Base-by-base conservation (phyloP, 2,113 vertebrate species). In the Sylvilagus bachmani region DNA sequence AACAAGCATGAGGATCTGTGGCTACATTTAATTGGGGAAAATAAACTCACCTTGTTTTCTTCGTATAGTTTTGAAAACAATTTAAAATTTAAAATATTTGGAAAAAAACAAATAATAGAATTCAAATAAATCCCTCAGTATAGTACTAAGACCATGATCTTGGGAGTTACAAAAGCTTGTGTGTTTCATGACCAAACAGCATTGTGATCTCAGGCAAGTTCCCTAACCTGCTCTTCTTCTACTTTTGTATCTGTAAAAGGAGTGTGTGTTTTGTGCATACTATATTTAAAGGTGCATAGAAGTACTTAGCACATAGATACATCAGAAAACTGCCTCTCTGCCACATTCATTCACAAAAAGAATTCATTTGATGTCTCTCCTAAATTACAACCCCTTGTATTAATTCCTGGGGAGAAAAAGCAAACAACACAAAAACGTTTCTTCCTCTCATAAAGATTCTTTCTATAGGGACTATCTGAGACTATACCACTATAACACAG, bases 31-130 rank as follows among this genome's bases (percentile, higher is more conserved):
- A 93, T 1, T 24, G 14, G 58, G 33, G 12, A 2, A 24, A 55
- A 36, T 61, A 44, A 29, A 51, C 33, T 14, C 29, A 77, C 67
- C 22, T 87, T 90, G 33, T 70, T 90, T 84, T 61, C 38, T 86
- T 79, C 75, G 27, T 62, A 44, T 67, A 55, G 70, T 74, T 86
- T 92, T 58, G 9, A 80, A 95, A 92, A 85, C 74, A 44, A 92
- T 89, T 89, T 84, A 49, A 73, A 81, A 74, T 78, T 19, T 84
- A 64, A 96, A 89, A 61, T 33, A 44, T 0, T 44, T 44, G 33
- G 21, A 27, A n/a, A 84, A 90, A 86, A 90, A 92, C 64, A 51
- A 86, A 84, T 44, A 86, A 64, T 16, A 90, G 21, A 95, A 90
- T 13, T 2, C 24, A 67, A 82, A 80, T n/a, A 74, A 67, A 33